Percentiles rank a stretch among this genome's conserved stretches.
phyloP scores from a whole-genome alignment of 2,888 invertebrate species.

The Gastracanthus pulcherrimus region DNA sequence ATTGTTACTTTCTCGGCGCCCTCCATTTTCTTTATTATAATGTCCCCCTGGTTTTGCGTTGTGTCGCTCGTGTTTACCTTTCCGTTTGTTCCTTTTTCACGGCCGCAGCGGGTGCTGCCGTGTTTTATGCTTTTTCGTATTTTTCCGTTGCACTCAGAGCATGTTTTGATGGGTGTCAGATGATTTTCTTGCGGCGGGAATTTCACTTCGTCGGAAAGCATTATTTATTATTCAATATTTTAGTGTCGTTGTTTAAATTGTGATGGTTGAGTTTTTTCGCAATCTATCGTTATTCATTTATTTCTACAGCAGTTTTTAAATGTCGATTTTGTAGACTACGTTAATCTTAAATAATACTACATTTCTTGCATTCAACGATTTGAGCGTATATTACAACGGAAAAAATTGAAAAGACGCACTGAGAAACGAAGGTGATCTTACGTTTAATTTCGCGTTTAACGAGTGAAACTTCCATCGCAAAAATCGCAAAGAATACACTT shows the following conservation, averaged over 20 bases:
- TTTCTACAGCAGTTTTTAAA: too few species aligned
- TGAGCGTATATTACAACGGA: too few species aligned
- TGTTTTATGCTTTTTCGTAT: not conserved
- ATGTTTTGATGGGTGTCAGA: not conserved
- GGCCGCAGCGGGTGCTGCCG: not conserved
- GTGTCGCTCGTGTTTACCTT: conserved; percentile 27
- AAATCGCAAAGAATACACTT: conserved; percentile 12
- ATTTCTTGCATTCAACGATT: too few species aligned
- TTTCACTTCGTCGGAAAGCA: too few species aligned
- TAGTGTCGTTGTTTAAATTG: not conserved
- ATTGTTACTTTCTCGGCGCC: conserved; percentile 17
- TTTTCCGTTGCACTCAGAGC: not conserved
- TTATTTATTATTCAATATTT: not conserved
- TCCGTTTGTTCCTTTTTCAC: conserved; percentile 8
- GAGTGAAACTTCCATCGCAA: conserved; percentile 14
- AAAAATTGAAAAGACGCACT: not conserved
- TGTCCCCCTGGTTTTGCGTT: not conserved
- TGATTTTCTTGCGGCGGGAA: not conserved
- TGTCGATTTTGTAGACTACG: too few species aligned
- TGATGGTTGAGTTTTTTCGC: not conserved
- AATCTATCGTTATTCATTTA: not conserved
- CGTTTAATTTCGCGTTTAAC: conserved; percentile 5
- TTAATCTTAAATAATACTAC: too few species aligned
- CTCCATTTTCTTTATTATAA: not conserved
- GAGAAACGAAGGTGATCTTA: not conserved